Conservation (phyloP, 2,797 vertebrate genomes). For the Eremophila alpestris region DNA sequence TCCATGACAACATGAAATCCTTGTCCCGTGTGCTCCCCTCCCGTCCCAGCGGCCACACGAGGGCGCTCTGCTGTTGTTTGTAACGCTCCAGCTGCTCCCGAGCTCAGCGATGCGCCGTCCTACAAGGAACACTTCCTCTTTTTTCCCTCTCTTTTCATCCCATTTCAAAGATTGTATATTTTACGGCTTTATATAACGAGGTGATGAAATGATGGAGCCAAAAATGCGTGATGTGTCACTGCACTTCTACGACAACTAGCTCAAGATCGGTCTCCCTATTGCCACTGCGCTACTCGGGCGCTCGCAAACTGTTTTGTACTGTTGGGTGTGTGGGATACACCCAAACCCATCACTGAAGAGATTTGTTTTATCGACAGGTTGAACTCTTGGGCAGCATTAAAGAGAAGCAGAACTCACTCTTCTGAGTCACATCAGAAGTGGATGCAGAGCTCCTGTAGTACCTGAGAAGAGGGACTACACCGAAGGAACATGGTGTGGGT, state of each 20-base stretch:
- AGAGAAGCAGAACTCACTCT: neutral
- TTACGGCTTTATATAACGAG: neutral
- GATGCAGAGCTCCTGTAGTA: neutral
- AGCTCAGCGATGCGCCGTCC: neutral
- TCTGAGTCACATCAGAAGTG: neutral
- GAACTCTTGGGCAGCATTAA: neutral
- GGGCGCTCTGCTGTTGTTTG: slow-evolving; percentile 77
- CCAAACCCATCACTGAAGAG: neutral
- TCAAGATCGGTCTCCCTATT: fast-evolving
- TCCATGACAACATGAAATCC: neutral
- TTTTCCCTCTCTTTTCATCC: neutral
- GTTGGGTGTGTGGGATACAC: fast-evolving
- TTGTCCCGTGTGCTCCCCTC: neutral
- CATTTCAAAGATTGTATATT: fast-evolving
- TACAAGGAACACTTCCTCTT: neutral
- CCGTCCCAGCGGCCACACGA: slow-evolving; percentile 69
- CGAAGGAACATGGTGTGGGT: fast-evolving
- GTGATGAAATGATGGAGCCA: neutral
- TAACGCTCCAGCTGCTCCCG: fast-evolving
- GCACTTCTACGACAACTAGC: fast-evolving
- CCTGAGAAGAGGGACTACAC: neutral
- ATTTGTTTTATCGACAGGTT: neutral
- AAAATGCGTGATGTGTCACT: neutral
- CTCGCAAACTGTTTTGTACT: fast-evolving
- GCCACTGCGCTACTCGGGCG: fast-evolving